Base-by-base conservation (phyloP, 1,140 invertebrate genomes). In the Ceratitis capitata region DNA sequence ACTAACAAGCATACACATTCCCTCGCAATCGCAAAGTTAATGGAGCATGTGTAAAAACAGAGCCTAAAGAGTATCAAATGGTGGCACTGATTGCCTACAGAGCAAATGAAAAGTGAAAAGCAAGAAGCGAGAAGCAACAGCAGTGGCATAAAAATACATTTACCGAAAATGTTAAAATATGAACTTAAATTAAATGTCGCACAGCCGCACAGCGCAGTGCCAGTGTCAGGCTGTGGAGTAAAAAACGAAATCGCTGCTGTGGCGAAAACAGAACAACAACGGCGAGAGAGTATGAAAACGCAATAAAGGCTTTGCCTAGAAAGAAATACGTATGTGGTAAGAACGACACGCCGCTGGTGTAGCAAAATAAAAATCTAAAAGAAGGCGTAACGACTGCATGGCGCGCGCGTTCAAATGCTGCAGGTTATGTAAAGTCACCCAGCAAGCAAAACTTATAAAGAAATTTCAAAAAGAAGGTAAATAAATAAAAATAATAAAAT, bases 161-260 rank as follows among this genome's bases (percentile, higher is more conserved):
- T 19, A 3, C 69, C 42, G 39, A 47, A 78, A 23, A 23, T 42
- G 39, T 45, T 42, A 78, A 78, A 78, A n/a, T 26, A 78, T 78
- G 69, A 45, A 78, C n/a, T 78, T 23, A 78, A 78, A 12, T 47
- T 45, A 78, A 78, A 78, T 78, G 69, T 78, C 69, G 39, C 69
- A 45, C 26, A 29, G 51, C 51, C 69, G 39, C 69, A 45, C 51
- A 56, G 51, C 51, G 51, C 51, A 56, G 51, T 56, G 51, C 51
- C 51, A 6, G 6, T n/a, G n/a, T n/a, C n/a, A n/a, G n/a, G n/a
- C n/a, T n/a, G n/a, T n/a, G n/a, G n/a, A 56, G 45, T 5, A 56
- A 23, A 56, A 56, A 56, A 5, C 14, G n/a, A 9, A 56, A n/a
- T n/a, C 19, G 51, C 51, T 23, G 51, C 23, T 56, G 51, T 23